These are phyloP conservation scores for Bubo bubo DNA, from an alignment of 2,113 vertebrate species.

Conservation along the genomic window DNA sequence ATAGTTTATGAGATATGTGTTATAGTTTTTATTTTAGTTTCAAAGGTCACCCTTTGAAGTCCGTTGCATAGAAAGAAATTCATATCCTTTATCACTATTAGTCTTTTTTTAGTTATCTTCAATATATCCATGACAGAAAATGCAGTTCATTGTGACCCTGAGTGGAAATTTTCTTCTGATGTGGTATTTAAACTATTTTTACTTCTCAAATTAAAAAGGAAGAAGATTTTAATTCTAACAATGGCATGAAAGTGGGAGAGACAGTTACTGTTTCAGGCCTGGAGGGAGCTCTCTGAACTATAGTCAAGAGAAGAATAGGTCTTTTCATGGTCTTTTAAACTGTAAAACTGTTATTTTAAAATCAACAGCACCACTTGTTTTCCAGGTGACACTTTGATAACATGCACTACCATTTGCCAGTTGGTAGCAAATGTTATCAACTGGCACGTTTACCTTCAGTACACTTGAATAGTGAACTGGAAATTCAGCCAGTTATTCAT, in stretches of 20 bases:
- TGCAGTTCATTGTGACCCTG: not conserved
- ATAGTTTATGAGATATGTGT: not conserved
- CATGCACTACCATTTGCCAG: not conserved
- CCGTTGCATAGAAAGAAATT: not conserved
- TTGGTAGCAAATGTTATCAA: not conserved
- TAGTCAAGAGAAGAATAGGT: not conserved
- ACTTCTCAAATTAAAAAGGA: not conserved
- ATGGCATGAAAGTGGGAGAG: not conserved
- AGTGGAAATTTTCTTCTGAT: not conserved
- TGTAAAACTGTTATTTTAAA: not conserved
- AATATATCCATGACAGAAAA: not conserved
- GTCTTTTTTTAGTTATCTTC: not conserved
- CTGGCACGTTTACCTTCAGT: not conserved
- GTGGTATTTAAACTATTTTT: slow-evolving; percentile 36
- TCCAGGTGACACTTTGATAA: not conserved
- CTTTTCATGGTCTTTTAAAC: slow-evolving; percentile 2
- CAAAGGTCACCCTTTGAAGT: not conserved
- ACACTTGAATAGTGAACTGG: not conserved
- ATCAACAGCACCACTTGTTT: not conserved
- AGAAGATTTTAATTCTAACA: not conserved
- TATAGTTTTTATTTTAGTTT: not conserved
- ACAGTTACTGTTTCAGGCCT: not conserved
- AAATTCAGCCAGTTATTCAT: not conserved
- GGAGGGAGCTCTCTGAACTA: not conserved
- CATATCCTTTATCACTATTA: not conserved